Evolutionary conservation across 2,113 vertebrate species (phyloP), one percentile per base, ranked within the genome.

Genomic region (Pogona vitticeps): DNA sequence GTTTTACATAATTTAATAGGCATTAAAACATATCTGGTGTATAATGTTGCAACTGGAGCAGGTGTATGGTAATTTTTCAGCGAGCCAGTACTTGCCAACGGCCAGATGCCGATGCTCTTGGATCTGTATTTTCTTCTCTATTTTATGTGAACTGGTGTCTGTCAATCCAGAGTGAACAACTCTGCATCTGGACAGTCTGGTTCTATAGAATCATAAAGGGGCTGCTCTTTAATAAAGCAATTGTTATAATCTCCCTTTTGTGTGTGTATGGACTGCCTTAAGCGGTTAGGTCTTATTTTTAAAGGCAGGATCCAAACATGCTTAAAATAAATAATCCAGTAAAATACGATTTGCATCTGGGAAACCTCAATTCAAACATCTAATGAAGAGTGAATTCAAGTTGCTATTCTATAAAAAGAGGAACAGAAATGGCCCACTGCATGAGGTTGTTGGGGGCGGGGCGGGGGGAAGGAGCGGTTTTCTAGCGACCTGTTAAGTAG

Each of bases 1-100:
- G 78, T 36, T 87, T 58, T 88, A 77, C 20, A 71, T 58, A 67
- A 82, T 82, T 87, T 40, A 82, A 68, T 52, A 76, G 52, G 36
- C 59, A 87, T 68, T 68, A 77, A 82, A 76, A 38, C 63, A 87
- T 77, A 82, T 61, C 28, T 77, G 67, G 52, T 36, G 65, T 58
- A 59, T 77, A 77, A 77, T 42, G 73, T n/a, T 77, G 26, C 80
- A 59, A 18, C 4, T 38, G 15, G 21, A 83, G 52, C 73, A 82
- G 71, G 80, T 87, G 86, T 61, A n/a, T 17, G 14, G 6, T 68
- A 58, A 40, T 76, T 76, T 68, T 85, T 70, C 56, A 71, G 36
- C 9, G 33, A 83, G 28, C 68, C 21, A n/a, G 70, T 40, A 36
- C n/a, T 80, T 75, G 42, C 75, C 70, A 77, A 38, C 46, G 76